Percentiles rank a stretch among this genome's conserved stretches.
These are phyloP conservation scores for Dascyllus trimaculatus DNA, from an alignment of 2,113 vertebrate species.

Conservation along the genomic window DNA sequence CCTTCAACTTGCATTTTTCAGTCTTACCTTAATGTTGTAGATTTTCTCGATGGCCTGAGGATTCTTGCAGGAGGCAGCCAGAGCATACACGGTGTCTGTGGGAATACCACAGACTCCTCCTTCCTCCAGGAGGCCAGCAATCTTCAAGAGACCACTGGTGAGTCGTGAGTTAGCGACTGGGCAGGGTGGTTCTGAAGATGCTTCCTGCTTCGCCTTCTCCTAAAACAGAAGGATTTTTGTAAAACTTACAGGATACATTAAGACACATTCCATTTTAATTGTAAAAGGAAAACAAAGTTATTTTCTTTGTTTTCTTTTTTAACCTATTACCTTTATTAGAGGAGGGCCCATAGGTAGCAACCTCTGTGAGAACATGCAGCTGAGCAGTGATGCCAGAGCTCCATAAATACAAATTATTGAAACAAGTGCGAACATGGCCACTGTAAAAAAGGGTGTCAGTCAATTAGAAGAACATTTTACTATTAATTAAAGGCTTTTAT, in stretches of 20 bases:
- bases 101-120: conserved; percentile 90
- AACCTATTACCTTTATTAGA: conserved; percentile 87
- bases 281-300: conserved; percentile 42
- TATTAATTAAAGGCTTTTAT: background rate
- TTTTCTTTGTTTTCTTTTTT: too few relatives aligned
- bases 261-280: background rate
- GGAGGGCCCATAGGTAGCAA: conserved; percentile 86
- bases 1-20: background rate
- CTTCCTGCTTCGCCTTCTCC: conserved; percentile 63
- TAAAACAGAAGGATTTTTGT: conserved; percentile 16
- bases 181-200: conserved; percentile 73
- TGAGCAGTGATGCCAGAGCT: conserved; percentile 85
- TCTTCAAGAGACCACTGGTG: conserved; percentile 87
- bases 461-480: background rate
- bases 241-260: background rate
- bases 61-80: conserved; percentile 92
- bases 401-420: conserved; percentile 88
- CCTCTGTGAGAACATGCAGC: conserved; percentile 84
- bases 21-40: conserved; percentile 90
- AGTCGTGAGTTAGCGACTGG: conserved; percentile 80
- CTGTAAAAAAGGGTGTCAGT: conserved; percentile 66
- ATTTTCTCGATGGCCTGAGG: conserved; percentile 90
- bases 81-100: conserved; percentile 91
- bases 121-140: conserved; percentile 83
- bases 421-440: conserved; percentile 84